A percentile compares a stretch with the other conserved stretches of the same genome.
These are phyloP conservation scores for Nemopilema nomurai DNA, from an alignment of 30 jellyfish, hydroid and myxozoan species.

Conservation along the genomic window DNA sequence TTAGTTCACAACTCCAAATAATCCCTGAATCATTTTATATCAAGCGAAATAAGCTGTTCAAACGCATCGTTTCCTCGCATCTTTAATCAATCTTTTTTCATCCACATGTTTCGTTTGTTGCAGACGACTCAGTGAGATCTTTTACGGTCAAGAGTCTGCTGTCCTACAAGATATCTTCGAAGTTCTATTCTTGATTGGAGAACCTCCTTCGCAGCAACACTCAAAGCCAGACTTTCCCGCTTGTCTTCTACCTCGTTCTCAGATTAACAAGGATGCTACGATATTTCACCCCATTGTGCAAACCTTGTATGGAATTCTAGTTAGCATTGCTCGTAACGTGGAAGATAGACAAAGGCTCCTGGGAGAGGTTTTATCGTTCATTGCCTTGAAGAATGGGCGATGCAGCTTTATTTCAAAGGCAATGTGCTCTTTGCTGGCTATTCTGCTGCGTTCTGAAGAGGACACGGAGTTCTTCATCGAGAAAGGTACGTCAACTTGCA, in stretches of 20 bases:
- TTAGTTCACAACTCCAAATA: no score
- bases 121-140: conserved; percentile 20
- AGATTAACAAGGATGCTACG: not conserved
- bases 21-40: no score
- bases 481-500: conserved; percentile 38
- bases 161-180: conserved; percentile 18
- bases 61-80: no score
- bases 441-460: conserved; percentile 11
- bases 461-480: conserved; percentile 33
- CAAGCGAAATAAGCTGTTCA: no score
- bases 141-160: conserved; percentile 5
- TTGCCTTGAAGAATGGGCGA: not conserved
- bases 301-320: not conserved
- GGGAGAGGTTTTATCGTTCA: not conserved
- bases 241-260: conserved; percentile 15
- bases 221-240: conserved; percentile 15
- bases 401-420: conserved; percentile 17
- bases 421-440: conserved; percentile 2
- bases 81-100: not conserved
- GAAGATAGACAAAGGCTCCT: conserved; percentile 21
- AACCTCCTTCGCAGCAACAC: not conserved
- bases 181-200: conserved; percentile 28
- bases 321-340: conserved; percentile 13
- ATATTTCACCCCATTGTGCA: conserved; percentile 28
- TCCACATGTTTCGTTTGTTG: conserved; percentile 9